Conservation (phyloP, 2,113 vertebrate genomes). For the Gulo gulo region DNA sequence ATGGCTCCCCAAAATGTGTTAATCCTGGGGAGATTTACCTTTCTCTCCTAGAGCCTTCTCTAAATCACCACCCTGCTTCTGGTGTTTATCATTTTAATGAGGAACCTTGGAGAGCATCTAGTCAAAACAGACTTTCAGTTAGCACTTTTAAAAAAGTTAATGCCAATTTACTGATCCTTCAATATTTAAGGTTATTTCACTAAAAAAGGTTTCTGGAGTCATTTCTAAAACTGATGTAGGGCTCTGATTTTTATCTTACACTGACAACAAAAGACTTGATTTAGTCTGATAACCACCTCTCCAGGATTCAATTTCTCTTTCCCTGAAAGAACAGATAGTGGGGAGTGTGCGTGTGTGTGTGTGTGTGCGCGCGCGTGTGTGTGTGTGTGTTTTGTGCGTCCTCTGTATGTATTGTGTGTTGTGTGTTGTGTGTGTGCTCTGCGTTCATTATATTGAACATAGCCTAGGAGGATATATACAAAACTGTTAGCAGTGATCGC, state of each 20-base stretch:
- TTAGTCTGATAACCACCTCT: background rate
- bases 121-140: background rate
- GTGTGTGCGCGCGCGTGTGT: background rate
- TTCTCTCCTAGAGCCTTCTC: background rate
- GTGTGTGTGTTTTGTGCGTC: background rate
- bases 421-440: background rate
- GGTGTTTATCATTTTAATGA: background rate
- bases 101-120: background rate
- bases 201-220: background rate
- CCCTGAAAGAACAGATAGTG: background rate
- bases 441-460: background rate
- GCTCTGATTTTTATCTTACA: background rate
- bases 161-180: background rate
- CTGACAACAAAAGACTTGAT: background rate
- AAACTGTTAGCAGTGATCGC: background rate
- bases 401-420: background rate
- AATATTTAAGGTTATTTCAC: background rate
- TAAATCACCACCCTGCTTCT: background rate
- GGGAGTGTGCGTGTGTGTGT: background rate
- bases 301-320: background rate
- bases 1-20: background rate
- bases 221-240: background rate
- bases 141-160: background rate
- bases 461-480: background rate
- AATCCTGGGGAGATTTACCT: background rate